phyloP scores from a whole-genome alignment of 2,888 invertebrate genomes.

The Pyrocoelia pectoralis region DNA sequence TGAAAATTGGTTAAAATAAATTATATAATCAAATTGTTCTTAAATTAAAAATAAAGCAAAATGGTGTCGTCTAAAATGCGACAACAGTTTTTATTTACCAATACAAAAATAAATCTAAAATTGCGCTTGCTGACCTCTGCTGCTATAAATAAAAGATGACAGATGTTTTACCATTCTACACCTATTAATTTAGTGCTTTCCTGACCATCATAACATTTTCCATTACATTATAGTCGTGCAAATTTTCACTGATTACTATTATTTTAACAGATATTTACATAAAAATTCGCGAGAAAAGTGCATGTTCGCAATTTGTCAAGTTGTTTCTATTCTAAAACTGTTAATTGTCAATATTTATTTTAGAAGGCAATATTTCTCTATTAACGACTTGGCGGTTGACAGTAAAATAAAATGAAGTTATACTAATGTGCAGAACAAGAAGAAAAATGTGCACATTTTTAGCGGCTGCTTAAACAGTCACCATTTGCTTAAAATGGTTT shows the following conservation, averaged over 20 bases:
- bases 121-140: neutral
- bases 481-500: too few species aligned
- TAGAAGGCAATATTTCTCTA: constrained; percentile 15
- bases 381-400: neutral
- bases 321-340: constrained; percentile 15
- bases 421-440: too few species aligned
- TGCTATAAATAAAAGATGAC: constrained; percentile 12
- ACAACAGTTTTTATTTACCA: neutral
- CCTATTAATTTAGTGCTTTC: constrained; percentile 7
- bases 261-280: too few species aligned
- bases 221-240: neutral
- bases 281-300: too few species aligned
- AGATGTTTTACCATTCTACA: neutral
- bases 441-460: neutral
- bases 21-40: too few species aligned
- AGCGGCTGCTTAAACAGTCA: too few species aligned
- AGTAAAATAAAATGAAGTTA: neutral
- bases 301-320: too few species aligned
- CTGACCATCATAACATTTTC: constrained; percentile 13
- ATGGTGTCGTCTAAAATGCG: too few species aligned
- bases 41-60: too few species aligned
- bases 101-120: neutral
- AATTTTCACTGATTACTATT: too few species aligned
- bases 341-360: constrained; percentile 18
- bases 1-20: too few species aligned